Evolutionary conservation across 2,797 vertebrate genomes (phyloP).

Genomic region (Australoheros facetus): DNA sequence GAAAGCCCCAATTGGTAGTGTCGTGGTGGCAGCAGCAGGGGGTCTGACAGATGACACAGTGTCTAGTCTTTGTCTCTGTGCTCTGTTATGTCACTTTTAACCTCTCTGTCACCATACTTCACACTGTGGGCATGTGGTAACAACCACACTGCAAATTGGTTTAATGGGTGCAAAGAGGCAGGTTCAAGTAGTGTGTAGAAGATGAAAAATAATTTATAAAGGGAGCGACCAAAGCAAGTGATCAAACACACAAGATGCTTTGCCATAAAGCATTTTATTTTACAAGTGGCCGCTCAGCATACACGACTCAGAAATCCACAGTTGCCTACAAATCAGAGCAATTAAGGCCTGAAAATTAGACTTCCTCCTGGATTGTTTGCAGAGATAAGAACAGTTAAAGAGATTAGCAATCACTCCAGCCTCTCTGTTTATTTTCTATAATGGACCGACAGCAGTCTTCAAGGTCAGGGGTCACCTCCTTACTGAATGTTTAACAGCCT

Average conservation of each 20-base stretch:
- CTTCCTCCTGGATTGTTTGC: background rate
- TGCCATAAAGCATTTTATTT: background rate
- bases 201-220: background rate
- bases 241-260: background rate
- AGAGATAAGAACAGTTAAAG: background rate
- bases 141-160: background rate
- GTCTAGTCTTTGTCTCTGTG: conserved; percentile 54
- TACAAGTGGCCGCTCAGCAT: background rate
- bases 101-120: conserved; percentile 29
- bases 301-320: background rate
- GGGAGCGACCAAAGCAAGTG: background rate
- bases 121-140: background rate
- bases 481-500: conserved; percentile 76
- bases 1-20: conserved; percentile 23
- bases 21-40: conserved; percentile 35
- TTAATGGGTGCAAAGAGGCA: too few relatives aligned
- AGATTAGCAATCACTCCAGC: background rate
- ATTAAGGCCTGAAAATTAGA: conserved; percentile 1
- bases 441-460: conserved; percentile 59
- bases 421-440: conserved; percentile 63
- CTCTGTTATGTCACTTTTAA: conserved; percentile 67
- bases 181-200: background rate
- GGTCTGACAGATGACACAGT: conserved; percentile 63
- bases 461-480: conserved; percentile 73
- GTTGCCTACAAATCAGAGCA: background rate